These are phyloP conservation scores for Rhodinocichla rosea DNA, from an alignment of 2,113 vertebrate genomes.

Conservation along the genomic window DNA sequence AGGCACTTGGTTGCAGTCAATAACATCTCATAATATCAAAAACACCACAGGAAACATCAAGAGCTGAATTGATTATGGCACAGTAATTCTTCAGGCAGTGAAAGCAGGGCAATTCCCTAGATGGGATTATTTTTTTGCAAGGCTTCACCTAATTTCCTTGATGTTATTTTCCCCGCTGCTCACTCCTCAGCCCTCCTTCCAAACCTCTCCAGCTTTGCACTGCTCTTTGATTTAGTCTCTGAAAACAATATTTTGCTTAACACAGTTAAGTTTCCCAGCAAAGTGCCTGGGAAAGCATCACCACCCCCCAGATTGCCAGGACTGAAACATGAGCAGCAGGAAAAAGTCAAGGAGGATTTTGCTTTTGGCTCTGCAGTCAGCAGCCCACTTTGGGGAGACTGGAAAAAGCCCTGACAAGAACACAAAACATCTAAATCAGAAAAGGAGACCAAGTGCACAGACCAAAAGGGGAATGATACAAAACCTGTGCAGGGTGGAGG, in stretches of 20 bases:
- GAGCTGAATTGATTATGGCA: slow-evolving; percentile 58
- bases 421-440: neutral
- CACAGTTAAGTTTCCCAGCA: neutral
- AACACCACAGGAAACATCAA: slow-evolving; percentile 30
- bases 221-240: neutral
- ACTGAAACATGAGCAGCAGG: neutral
- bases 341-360: neutral
- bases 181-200: neutral
- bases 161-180: neutral
- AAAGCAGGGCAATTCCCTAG: slow-evolving; percentile 51
- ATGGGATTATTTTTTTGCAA: slow-evolving; percentile 33
- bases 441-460: neutral
- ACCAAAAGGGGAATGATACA: neutral
- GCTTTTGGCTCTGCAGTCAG: neutral
- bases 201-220: neutral
- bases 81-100: slow-evolving; percentile 53
- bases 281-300: neutral
- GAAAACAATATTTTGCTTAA: neutral
- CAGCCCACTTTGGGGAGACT: neutral
- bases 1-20: slow-evolving; percentile 24
- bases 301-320: fast-evolving
- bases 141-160: slow-evolving; percentile 24
- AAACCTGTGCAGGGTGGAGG: neutral
- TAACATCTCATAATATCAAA: slow-evolving; percentile 65
- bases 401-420: neutral